These are phyloP conservation scores for Meandrina meandrites DNA, from an alignment of 92 coral and sea anemone species.

Conservation along the genomic window DNA sequence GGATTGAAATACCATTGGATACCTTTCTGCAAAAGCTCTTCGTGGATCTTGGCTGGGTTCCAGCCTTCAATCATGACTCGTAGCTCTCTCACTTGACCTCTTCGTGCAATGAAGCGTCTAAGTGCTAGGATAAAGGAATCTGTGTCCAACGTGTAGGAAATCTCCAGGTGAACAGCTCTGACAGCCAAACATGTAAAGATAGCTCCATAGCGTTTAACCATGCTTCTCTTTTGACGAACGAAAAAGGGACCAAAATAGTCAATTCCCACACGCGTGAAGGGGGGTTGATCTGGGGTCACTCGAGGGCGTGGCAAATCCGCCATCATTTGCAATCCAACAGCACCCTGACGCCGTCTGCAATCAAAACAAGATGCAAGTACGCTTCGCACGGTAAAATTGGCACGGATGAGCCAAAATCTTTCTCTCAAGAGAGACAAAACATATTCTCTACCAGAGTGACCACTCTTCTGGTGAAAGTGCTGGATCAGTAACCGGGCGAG, in stretches of 20 bases:
- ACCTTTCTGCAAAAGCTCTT: too few species aligned
- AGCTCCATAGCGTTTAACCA: conserved; percentile 1
- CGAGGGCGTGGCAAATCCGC: conserved; percentile 5
- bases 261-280: conserved; percentile 5
- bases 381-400: conserved; percentile 6
- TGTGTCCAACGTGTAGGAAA: too few species aligned
- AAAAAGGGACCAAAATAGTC: conserved; percentile 16
- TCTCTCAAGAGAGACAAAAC: conserved; percentile 23
- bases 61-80: too few species aligned
- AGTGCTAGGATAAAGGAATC: too few species aligned
- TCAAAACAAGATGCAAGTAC: conserved; percentile 10
- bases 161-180: too few species aligned
- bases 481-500: not conserved
- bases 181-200: too few species aligned
- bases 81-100: too few species aligned
- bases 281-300: conserved; percentile 17
- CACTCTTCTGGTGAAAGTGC: not conserved
- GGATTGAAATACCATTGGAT: too few species aligned
- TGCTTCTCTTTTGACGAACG: conserved; percentile 5
- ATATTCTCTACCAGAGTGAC: conserved; percentile 19
- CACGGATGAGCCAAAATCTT: conserved; percentile 27
- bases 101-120: too few species aligned
- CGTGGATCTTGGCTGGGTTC: too few species aligned
- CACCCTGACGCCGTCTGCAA: not conserved
- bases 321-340: conserved; percentile 26